Base-by-base conservation (phyloP, 2,888 invertebrate genomes). In the Perithous albicinctus region DNA sequence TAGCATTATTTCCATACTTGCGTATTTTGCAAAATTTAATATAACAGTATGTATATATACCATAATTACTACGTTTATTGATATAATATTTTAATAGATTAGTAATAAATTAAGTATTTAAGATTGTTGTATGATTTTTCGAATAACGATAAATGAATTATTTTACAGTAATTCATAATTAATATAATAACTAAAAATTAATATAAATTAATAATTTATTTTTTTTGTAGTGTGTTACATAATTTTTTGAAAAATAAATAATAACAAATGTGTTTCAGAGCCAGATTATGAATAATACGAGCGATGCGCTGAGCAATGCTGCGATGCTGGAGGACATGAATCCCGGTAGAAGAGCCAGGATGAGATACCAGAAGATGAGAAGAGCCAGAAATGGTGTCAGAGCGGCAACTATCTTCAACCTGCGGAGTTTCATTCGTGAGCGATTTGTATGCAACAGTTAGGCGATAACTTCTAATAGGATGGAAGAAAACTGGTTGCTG, bases 381-480 rank as follows among this genome's bases (percentile, higher is more conserved):
- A 87, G 85, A 84, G 82, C 77, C 20, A 87, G 20, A n/a, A 84
- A 72, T 59, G 88, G 88, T 56, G 83, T 80, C 41, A 87, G 54
- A 20, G 72, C 59, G 6, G 85, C 85, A 46, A 86, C 82, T 56
- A 84, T 80, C 75, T 81, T 84, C 64, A 87, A 61, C 41, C 88
- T 88, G 87, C n/a, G 82, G 81, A 69, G 77, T 43, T 66, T 10
- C 7, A 75, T 29, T 54, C n/a, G 63, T 41, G 35, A 20, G 43
- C n/a, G 32, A 64, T 46, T n/a, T 29, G 51, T 48, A 2, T 48
- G 64, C 38, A 3, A 12, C 32, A 15, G 5, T 15, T n/a, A 10
- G 56, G 18, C 7, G 41, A 63, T 26, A 43, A 54, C 32, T 20
- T 70, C 26, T 38, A 48, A 41, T n/a, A n/a, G n/a, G 20, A 41